Evolutionary conservation across 2,888 invertebrate species (phyloP).

Genomic region (Latrodectus hesperus): DNA sequence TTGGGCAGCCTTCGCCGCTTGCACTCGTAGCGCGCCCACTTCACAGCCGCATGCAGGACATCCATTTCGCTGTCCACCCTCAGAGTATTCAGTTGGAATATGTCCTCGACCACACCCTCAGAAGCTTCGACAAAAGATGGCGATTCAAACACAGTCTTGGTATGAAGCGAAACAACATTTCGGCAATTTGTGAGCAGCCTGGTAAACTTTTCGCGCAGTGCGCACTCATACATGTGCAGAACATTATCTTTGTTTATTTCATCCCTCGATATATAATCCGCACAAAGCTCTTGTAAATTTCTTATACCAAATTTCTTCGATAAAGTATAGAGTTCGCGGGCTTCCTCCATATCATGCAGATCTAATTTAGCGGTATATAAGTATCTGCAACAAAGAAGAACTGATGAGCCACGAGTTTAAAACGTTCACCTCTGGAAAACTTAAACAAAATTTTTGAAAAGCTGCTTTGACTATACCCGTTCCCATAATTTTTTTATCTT

Average conservation of each 20-base stretch:
- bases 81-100: constrained; percentile 10
- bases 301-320: neutral
- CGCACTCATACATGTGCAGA: constrained; percentile 20
- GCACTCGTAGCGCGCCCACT: constrained; percentile 20
- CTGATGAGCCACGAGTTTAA: neutral
- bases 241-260: constrained; percentile 16
- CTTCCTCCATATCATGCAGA: constrained; percentile 9
- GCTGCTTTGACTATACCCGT: neutral
- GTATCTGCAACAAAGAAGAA: constrained; percentile 34
- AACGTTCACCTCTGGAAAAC: neutral
- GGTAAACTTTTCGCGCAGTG: neutral
- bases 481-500: neutral
- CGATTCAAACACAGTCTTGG: constrained; percentile 3
- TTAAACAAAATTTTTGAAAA: neutral
- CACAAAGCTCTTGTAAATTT: constrained; percentile 12
- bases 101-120: constrained; percentile 11
- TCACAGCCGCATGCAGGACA: constrained; percentile 5
- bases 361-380: constrained; percentile 28
- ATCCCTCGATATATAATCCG: neutral
- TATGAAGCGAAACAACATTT: neutral
- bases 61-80: constrained; percentile 11
- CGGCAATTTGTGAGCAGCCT: constrained; percentile 4
- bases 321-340: constrained; percentile 18
- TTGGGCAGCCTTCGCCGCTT: neutral
- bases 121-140: constrained; percentile 13